Base-by-base conservation (phyloP, 2,113 vertebrate species). In the Pygoscelis adeliae region DNA sequence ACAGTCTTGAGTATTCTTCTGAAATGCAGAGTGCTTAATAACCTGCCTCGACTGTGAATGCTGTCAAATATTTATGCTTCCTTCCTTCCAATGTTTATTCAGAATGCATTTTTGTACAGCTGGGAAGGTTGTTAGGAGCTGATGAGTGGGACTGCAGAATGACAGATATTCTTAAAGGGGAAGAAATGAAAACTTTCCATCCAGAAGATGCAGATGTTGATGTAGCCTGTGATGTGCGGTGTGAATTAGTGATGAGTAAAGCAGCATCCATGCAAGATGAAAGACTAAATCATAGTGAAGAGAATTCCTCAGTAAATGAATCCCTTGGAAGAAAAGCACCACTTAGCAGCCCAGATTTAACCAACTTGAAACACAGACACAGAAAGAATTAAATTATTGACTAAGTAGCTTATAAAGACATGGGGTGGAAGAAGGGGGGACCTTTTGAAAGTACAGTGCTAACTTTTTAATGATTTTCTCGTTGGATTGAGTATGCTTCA, bases 51-150 rank as follows among this genome's bases (percentile, higher is more conserved):
- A 56, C 93, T 87, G 95, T 92, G 96, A 96, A 94, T 95, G 77
- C 91, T 97, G 92, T 97, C 95, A 96, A 93, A 97, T 97, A 97
- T 97, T 92, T 87, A 96, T 96, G 95, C 87, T 91, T 95, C 77
- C 89, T 95, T 95, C 96, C 95, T 98, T 62, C 92, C 96, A 90
- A 89, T 93, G 94, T 97, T 98, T 98, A 97, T 97, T 97, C 96
- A 97, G 82, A 94, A 93, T 90, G 87, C 93, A 92, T 97, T 97
- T 92, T 89, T 69, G 80, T 96, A 97, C 93, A 97, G 96, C 93
- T 97, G 97, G 89, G 95, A 96, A 96, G 93, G 93, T 66, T 94
- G 59, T 96, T 97, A 97, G 93, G 90, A 97, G 90, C 94, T 97
- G 97, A 97, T 91, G 97, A 97, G 87, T 94, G 90, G 93, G 85